These are phyloP conservation scores for Oryzias sinensis DNA, from an alignment of 2,797 vertebrate species.

Conservation along the genomic window DNA sequence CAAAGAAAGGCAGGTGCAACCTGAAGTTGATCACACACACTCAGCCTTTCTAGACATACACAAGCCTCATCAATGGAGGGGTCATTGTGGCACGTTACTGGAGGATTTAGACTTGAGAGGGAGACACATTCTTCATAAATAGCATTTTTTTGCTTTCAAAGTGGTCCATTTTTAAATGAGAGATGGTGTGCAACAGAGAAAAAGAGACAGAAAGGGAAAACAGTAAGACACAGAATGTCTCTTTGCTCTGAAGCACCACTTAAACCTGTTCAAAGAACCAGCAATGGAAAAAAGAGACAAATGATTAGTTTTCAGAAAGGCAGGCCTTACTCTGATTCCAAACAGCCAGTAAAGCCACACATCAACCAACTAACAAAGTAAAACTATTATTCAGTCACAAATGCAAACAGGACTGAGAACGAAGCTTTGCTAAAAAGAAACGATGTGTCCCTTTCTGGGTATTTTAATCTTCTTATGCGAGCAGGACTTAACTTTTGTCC, in stretches of 20 bases:
- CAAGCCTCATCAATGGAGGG: conserved; percentile 12
- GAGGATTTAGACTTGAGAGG: not conserved
- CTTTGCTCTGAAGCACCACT: conserved; percentile 29
- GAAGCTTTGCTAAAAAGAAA: conserved; percentile 34
- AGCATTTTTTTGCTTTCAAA: conserved; percentile 8
- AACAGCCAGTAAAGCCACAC: conserved; percentile 35
- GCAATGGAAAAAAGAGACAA: conserved; percentile 43
- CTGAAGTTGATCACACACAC: conserved; percentile 9
- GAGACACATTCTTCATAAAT: conserved; percentile 9
- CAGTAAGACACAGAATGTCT: conserved; percentile 38
- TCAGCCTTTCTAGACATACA: conserved; percentile 11
- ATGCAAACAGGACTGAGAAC: conserved; percentile 33
- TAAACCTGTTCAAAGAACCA: conserved; percentile 32
- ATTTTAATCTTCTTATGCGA: conserved; percentile 38
- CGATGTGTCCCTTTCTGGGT: conserved; percentile 27
- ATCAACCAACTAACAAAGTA: conserved; percentile 28
- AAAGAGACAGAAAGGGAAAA: conserved; percentile 6
- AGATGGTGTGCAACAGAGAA: conserved; percentile 1
- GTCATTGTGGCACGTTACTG: conserved; percentile 3
- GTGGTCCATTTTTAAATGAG: conserved; percentile 11
- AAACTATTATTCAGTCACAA: conserved; percentile 40
- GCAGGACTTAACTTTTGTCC: not conserved
- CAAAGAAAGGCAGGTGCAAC: conserved; percentile 30
- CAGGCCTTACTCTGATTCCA: conserved; percentile 33
- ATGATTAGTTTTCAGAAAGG: conserved; percentile 57